A percentile compares a stretch with the other conserved stretches of the same genome.
Evolutionary conservation across 2,797 vertebrate species (phyloP).

Genomic region (Graptemys geographica): DNA sequence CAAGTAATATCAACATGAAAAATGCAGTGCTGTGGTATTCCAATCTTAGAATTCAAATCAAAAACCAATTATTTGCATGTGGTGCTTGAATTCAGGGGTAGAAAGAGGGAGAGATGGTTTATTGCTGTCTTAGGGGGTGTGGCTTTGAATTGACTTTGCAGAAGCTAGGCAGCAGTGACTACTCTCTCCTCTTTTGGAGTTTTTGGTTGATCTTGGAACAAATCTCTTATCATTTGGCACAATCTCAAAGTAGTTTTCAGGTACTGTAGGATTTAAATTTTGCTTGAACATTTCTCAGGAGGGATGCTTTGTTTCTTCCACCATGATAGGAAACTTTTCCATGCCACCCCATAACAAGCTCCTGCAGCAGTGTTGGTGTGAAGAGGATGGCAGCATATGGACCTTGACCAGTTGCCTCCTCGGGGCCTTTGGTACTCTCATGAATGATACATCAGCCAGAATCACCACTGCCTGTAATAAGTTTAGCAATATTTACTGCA

Average conservation of each 20-base stretch:
- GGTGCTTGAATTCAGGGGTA: neutral
- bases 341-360: neutral
- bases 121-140: neutral
- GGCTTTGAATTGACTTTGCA: neutral
- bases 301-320: neutral
- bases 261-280: neutral
- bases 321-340: neutral
- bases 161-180: neutral
- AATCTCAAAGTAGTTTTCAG: neutral
- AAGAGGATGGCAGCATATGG: neutral
- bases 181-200: neutral
- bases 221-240: neutral
- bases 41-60: neutral
- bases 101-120: neutral
- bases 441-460: neutral
- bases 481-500: neutral
- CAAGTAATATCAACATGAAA: neutral
- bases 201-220: neutral
- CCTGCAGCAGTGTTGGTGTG: neutral
- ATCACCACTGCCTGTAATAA: neutral
- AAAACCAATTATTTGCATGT: neutral
- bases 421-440: neutral
- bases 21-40: neutral
- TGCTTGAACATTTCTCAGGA: neutral
- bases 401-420: neutral